Base-by-base conservation (phyloP, 2,888 invertebrate species). In the Capitulum mitella region DNA sequence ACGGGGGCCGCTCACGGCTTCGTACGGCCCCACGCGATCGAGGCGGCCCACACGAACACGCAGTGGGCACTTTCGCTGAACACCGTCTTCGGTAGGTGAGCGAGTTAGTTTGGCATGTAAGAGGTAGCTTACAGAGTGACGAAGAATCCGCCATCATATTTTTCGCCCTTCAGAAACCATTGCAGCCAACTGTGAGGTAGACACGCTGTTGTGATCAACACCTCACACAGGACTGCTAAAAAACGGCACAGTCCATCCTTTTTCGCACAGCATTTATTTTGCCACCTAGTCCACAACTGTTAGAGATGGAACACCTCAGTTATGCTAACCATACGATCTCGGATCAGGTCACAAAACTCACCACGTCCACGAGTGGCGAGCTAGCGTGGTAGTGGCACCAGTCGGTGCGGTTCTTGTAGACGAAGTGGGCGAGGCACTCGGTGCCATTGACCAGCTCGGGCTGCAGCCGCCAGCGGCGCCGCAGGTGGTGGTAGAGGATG, bases 341-440 rank as follows among this genome's bases (percentile, higher is more conserved):
- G 16, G 12, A 16, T 3, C 22, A 6, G 51, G 22, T 6, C 3
- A 16, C 46, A 8, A 46, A 14, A 64, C 64, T 12, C 64, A 64
- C 64, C 64, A 64, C 16, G 32, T 64, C 64, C 14, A 64, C 34
- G 26, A 16, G 34, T 2, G 64, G 64, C 16, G 64, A 64, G 34
- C 32, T 16, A 34, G 64, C n/a, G 64, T 34, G 34, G 64, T 64
- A 64, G 64, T 64, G 19, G 34, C 64, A 64, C 64, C 64, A 64
- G 64, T 64, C 64, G 64, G 32, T 64, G 64, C 64, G 64, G 34
- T 64, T 32, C 19, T 26, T 32, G 64, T 64, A 34, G 34, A 16
- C 16, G 19, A 64, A 64, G 26, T 26, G 64, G 3, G 3, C 2
- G 10, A 64, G 64, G 19, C 64, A 64, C 14, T 64, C 64, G 64